A percentile compares a stretch with the other conserved stretches of the same genome.
Conservation (phyloP, 2,888 invertebrate species). For the Latheticus oryzae region DNA sequence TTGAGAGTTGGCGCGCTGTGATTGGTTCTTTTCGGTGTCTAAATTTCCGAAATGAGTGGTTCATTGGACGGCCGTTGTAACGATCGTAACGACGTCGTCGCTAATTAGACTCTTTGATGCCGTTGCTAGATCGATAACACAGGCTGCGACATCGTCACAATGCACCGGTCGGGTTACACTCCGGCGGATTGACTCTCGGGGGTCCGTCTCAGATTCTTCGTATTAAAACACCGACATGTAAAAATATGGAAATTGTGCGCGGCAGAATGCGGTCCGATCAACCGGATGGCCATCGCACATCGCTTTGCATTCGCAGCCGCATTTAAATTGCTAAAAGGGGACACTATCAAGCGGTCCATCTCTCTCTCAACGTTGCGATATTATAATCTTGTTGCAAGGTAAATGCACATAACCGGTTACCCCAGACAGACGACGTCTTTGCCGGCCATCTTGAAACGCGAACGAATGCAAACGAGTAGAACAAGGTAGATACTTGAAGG, state of each 20-base stretch:
- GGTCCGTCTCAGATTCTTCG: slow-evolving; percentile 49
- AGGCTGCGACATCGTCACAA: slow-evolving; percentile 56
- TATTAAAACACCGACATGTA: slow-evolving; percentile 56
- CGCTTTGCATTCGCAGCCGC: slow-evolving; percentile 65
- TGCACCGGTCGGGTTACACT: slow-evolving; percentile 53
- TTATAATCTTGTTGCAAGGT: slow-evolving; percentile 66
- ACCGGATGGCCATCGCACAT: slow-evolving; percentile 57
- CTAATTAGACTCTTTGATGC: slow-evolving; percentile 44
- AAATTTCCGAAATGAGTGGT: slow-evolving; percentile 19
- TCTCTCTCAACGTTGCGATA: slow-evolving; percentile 61
- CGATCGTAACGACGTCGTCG: slow-evolving; percentile 37
- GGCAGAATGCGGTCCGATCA: slow-evolving; percentile 58
- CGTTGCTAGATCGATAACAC: slow-evolving; percentile 52
- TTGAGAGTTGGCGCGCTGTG: too few species aligned
- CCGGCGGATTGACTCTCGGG: slow-evolving; percentile 39
- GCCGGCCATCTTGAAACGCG: slow-evolving; percentile 61
- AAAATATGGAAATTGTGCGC: slow-evolving; percentile 60
- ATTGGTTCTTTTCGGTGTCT: slow-evolving; percentile 5
- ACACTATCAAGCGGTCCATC: slow-evolving; percentile 64
- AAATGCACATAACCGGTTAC: slow-evolving; percentile 66
- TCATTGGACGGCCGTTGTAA: slow-evolving; percentile 26
- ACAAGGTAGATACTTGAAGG: slow-evolving; percentile 27
- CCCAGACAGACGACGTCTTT: slow-evolving; percentile 56
- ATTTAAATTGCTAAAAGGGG: slow-evolving; percentile 68
- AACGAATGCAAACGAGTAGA: slow-evolving; percentile 57